A percentile compares a stretch with the other conserved stretches of the same genome.
phyloP scores from a whole-genome alignment of 2,888 invertebrate species.

The Rhaphigaster nebulosa region DNA sequence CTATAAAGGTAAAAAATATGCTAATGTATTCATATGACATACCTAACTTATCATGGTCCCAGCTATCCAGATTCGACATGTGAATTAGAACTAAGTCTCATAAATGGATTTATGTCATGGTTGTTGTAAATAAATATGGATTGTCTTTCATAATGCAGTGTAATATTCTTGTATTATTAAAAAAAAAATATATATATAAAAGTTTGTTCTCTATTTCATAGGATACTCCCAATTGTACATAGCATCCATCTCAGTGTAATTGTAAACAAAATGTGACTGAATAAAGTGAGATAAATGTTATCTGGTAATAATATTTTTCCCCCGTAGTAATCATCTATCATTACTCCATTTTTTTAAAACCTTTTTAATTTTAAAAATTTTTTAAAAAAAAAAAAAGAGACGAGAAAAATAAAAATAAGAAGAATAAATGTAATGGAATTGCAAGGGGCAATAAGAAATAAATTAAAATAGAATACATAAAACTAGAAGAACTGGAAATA shows the following conservation, averaged over 20 bases:
- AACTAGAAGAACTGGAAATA: no score
- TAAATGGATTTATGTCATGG: background rate
- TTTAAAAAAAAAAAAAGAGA: no score
- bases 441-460: no score
- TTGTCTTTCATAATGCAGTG: conserved; percentile 17
- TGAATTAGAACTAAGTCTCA: background rate
- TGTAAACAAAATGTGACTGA: conserved; percentile 2
- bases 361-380: no score
- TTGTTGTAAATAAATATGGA: conserved; percentile 7
- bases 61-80: background rate
- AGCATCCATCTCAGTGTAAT: background rate
- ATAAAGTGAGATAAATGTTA: conserved; percentile 18
- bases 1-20: background rate
- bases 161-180: conserved; percentile 13
- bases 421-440: no score
- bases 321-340: background rate
- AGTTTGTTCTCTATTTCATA: background rate
- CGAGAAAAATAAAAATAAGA: no score
- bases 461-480: no score
- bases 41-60: background rate
- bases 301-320: background rate
- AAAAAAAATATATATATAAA: background rate
- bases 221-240: background rate
- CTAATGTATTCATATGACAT: background rate
- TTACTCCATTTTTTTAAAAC: background rate